Base-by-base conservation (phyloP, 2,888 invertebrate species). In the Smittia sp. region DNA sequence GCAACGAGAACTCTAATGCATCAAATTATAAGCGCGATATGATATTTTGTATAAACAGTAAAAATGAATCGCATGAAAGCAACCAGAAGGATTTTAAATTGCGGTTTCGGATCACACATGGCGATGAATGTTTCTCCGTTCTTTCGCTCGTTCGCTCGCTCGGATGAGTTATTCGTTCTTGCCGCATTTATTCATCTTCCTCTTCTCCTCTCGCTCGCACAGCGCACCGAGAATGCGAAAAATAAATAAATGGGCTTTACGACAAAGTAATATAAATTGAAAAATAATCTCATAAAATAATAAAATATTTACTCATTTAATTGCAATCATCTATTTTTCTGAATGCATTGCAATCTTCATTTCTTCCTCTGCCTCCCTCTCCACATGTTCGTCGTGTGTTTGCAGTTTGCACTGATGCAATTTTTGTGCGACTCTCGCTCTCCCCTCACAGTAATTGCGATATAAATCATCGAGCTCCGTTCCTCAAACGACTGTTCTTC, bases 101-200 rank as follows among this genome's bases (percentile, higher is more conserved):
- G 69, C 52, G 69, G 69, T 27, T 69, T 25, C 52, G 41, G 69
- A 69, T 69, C 69, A 69, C 69, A 69, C 69, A 69, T 69, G 69
- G 69, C 32, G 69, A 52, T 69, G 69, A 52, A 69, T 54, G 20
- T 54, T 68, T 46, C 25, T 41, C 46, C 18, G 15, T 38, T 25
- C 24, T 32, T 18, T 66, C 38, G 32, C 32, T 66, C 15, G 38
- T n/a, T n/a, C 46, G 18, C 27, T 32, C 38, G 66, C 66, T 66
- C 24, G 22, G 46, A 68, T 66, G 63, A 63, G 27, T 63, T 25
- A 63, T 63, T 24, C 38, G 18, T 66, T 20, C 20, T 62, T 38
- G 66, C 38, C 41, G 41, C 20, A 67, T 15, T 24, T 41, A 67
- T 46, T 67, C 46, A 67, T 67, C 38, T 39, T 22, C 41, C 67